Evolutionary conservation across 2,888 invertebrate species (phyloP), one percentile per base, ranked within the genome.

Genomic region (Globia sparganii): DNA sequence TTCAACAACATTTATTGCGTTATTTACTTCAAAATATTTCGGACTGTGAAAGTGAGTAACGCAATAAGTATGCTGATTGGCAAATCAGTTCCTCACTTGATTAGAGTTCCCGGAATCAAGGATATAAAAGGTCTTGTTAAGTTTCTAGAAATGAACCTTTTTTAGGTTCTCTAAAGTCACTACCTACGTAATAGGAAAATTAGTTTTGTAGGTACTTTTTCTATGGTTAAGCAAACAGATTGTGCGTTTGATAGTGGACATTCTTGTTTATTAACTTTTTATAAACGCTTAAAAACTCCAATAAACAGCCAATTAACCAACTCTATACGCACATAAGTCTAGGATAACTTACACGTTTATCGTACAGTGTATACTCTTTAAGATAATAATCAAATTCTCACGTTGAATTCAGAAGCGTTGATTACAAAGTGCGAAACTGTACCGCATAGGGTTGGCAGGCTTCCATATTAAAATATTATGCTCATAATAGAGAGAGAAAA

Each of bases 351-450:
- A 69, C 31, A 61, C 70, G 59, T 80, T 83, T 66, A 83, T 28
- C 59, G 6, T 56, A 56, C 18, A 53, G 53, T 65, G n/a, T 28
- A 43, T 18, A 37, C 25, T 59, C 58, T 73, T 58, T 59, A 68
- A 84, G 70, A 67, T 81, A 81, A 69, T 86, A 76, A 76, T 82
- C 65, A 78, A 61, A 69, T 74, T 70, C 79, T 62, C 66, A 67
- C 72, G 49, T 70, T 81, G 78, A 84, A 83, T 80, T 69, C 80
- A 74, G 80, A 78, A 78, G 73, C 73, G 80, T 84, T 88, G 86
- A 88, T 89, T 88, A 87, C 86, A 87, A 87, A 84, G 72, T 82
- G 79, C 65, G 80, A 84, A 86, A 84, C 84, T 80, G 75, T 66
- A 67, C 34, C 34, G 4, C 2, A 21, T 69, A 84, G 83, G 83